These are phyloP conservation scores for Arenicola marina DNA, from an alignment of 2,888 invertebrate genomes.

Conservation along the genomic window DNA sequence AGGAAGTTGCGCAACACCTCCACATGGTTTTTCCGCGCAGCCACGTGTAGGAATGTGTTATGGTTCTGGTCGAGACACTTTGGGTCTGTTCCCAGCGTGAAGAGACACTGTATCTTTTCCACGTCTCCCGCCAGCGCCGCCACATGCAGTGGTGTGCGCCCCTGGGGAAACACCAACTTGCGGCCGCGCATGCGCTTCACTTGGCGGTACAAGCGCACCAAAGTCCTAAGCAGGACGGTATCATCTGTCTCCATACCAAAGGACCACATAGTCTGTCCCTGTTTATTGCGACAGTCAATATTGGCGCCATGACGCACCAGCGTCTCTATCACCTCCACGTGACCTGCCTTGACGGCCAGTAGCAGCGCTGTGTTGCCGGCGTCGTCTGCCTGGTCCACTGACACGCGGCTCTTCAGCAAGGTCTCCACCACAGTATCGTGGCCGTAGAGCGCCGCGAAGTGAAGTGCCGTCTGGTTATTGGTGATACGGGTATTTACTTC, in stretches of 20 bases:
- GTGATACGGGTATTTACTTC: slow-evolving; percentile 47
- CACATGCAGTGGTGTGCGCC: slow-evolving; percentile 40
- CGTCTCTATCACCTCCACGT: slow-evolving; percentile 40
- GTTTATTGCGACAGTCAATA: slow-evolving; percentile 44
- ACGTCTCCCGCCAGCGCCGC: slow-evolving; percentile 40
- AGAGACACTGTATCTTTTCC: slow-evolving; percentile 45
- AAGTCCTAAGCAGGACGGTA: slow-evolving; percentile 37
- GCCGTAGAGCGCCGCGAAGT: slow-evolving; percentile 59
- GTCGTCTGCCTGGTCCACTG: slow-evolving; percentile 50
- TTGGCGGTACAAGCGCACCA: slow-evolving; percentile 9
- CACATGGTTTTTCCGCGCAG: slow-evolving; percentile 44
- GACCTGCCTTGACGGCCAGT: slow-evolving; percentile 47
- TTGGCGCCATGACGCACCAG: slow-evolving; percentile 42
- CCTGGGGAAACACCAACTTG: slow-evolving; percentile 16
- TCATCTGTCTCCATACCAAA: slow-evolving; percentile 46
- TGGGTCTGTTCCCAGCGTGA: slow-evolving; percentile 43
- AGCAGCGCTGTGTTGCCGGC: slow-evolving; percentile 49
- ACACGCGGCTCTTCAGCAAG: slow-evolving; percentile 16
- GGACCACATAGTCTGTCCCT: slow-evolving; percentile 52
- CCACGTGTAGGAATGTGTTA: slow-evolving; percentile 53
- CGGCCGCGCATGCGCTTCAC: neutral
- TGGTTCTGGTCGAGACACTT: slow-evolving; percentile 41
- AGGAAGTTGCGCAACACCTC: slow-evolving; percentile 37
- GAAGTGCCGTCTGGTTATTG: slow-evolving; percentile 55
- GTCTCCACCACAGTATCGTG: slow-evolving; percentile 45